Evolutionary conservation across 2,113 vertebrate genomes (phyloP).

Genomic region (Smithornis capensis): DNA sequence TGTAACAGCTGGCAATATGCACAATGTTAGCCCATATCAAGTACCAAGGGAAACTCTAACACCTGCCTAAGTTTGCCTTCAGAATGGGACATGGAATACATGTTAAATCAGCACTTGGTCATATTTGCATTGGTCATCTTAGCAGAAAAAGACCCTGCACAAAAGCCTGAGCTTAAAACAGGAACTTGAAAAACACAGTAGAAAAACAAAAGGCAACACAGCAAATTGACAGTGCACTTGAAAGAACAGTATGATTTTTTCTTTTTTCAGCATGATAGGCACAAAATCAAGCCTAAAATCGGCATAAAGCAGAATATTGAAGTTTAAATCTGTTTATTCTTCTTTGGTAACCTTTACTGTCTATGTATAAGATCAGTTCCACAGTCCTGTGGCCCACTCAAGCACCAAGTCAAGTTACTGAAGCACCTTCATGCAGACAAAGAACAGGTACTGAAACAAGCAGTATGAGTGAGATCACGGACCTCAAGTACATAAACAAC

Average conservation of each 20-base stretch:
- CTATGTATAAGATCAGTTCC: neutral
- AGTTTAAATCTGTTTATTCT: neutral
- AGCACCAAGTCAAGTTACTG: too few relatives aligned
- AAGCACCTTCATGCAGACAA: neutral
- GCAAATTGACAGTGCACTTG: neutral
- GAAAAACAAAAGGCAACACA: neutral
- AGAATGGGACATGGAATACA: neutral
- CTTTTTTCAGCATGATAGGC: neutral
- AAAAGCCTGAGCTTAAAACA: neutral
- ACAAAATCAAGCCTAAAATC: neutral
- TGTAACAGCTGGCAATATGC: accelerated
- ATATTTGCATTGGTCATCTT: neutral
- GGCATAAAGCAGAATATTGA: neutral
- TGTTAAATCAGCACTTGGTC: neutral
- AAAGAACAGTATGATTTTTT: neutral
- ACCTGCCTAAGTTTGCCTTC: neutral
- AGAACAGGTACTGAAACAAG: neutral
- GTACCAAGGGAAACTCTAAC: neutral
- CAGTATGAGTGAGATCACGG: accelerated
- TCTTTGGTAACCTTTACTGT: neutral
- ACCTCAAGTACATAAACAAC: accelerated
- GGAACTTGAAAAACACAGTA: neutral
- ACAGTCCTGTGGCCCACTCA: neutral
- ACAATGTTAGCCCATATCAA: accelerated
- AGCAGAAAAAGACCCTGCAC: accelerated